Evolutionary conservation across 2,888 invertebrate species (phyloP).

Genomic region (Agonopterix subpropinquella): DNA sequence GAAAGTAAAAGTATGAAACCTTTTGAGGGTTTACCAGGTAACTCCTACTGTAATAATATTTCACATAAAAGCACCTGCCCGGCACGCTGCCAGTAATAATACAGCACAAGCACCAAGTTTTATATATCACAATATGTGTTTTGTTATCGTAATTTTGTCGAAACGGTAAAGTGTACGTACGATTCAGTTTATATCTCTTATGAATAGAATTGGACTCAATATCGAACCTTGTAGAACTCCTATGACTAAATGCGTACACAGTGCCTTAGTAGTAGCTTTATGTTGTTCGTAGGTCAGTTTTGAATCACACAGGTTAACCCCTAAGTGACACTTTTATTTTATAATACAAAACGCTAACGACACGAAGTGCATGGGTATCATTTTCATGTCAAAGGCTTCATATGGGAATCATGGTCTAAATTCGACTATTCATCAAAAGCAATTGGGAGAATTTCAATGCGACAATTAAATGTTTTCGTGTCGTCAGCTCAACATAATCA

Average conservation of each 20-base stretch:
- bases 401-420: too few species aligned
- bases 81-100: conserved; percentile 74
- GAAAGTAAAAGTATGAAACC: conserved; percentile 41
- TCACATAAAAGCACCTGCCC: conserved; percentile 73
- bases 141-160: conserved; percentile 69
- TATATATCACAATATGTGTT: conserved; percentile 72
- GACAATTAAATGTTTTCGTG: conserved; percentile 28
- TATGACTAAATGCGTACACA: conserved; percentile 35
- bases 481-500: conserved; percentile 41
- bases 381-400: background rate
- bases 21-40: conserved; percentile 61
- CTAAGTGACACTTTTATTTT: conserved; percentile 31
- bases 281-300: conserved; percentile 69
- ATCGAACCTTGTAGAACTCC: conserved; percentile 9
- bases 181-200: background rate
- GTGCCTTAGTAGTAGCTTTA: conserved; percentile 70
- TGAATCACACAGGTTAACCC: conserved; percentile 37
- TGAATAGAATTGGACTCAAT: conserved; percentile 1
- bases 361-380: conserved; percentile 32
- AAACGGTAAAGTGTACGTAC: conserved; percentile 63
- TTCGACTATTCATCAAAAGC: background rate
- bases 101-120: conserved; percentile 74
- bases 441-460: background rate
- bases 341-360: conserved; percentile 32
- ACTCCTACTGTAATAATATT: conserved; percentile 64